A percentile compares a stretch with the other conserved stretches of the same genome.
Conservation (phyloP, 1,140 invertebrate genomes). For the Pachyrhynchus sulphureomaculatus region DNA sequence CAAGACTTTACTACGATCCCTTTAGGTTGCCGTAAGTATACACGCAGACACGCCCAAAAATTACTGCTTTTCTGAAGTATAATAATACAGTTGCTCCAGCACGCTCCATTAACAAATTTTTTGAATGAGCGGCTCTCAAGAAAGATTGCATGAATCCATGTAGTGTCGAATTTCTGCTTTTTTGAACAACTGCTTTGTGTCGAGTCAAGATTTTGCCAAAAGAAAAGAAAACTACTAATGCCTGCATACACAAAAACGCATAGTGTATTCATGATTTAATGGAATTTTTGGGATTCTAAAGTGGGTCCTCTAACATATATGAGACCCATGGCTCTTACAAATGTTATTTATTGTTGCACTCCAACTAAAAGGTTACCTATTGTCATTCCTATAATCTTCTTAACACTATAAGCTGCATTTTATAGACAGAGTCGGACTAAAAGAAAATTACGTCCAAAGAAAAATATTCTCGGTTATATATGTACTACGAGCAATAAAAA, state of each 20-base stretch:
- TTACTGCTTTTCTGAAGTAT: background rate
- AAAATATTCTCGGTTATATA: too few species aligned
- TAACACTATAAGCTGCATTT: constrained; percentile 5
- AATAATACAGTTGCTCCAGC: background rate
- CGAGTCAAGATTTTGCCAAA: constrained; percentile 2
- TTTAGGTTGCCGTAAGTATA: too few species aligned
- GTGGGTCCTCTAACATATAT: background rate
- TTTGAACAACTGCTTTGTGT: background rate
- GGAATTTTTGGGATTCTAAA: constrained; percentile 1
- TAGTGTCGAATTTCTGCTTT: background rate
- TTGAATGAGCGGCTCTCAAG: background rate
- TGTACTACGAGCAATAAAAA: too few species aligned
- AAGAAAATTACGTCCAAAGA: too few species aligned
- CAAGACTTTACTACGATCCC: too few species aligned
- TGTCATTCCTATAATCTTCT: constrained; percentile 8
- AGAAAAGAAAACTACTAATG: background rate
- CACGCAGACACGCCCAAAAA: background rate
- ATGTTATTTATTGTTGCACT: constrained; percentile 13
- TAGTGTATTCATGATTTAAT: background rate
- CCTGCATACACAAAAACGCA: background rate
- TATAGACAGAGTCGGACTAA: too few species aligned
- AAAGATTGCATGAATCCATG: background rate
- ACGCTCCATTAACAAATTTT: background rate
- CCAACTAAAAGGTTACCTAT: constrained; percentile 7
- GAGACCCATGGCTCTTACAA: background rate